These are phyloP conservation scores for Bombus fervidus DNA, from an alignment of 1,140 invertebrate genomes.

Conservation along the genomic window DNA sequence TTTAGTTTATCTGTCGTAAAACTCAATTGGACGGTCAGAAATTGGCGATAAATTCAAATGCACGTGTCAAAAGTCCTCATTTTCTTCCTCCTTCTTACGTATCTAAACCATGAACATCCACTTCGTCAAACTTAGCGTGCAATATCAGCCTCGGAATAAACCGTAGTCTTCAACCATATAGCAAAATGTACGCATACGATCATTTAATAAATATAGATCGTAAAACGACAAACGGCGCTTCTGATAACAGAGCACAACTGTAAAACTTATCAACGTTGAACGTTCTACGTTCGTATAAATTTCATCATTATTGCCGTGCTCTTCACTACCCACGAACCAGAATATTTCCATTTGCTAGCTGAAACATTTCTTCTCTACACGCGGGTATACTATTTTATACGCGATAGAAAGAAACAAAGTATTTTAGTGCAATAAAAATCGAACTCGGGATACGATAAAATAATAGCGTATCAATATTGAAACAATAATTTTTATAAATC, in stretches of 20 bases:
- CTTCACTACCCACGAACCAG: not conserved
- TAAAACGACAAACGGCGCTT: conserved; percentile 1
- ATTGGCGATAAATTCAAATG: not conserved
- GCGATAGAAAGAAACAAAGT: too few species aligned
- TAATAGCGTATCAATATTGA: too few species aligned
- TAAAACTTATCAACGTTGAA: conserved; percentile 24
- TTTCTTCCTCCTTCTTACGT: not conserved
- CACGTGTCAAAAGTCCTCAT: too few species aligned
- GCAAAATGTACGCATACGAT: not conserved
- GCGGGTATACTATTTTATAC: too few species aligned
- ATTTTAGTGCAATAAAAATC: too few species aligned
- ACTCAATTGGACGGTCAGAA: not conserved
- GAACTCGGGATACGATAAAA: too few species aligned
- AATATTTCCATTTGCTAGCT: not conserved
- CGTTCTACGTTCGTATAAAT: conserved; percentile 17
- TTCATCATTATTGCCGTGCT: not conserved
- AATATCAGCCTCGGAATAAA: not conserved
- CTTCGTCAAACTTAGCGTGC: not conserved
- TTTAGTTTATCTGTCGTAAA: not conserved
- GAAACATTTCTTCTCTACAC: too few species aligned
- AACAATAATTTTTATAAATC: too few species aligned
- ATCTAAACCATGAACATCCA: not conserved
- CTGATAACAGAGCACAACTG: conserved; percentile 1
- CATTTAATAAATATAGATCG: conserved; percentile 19
- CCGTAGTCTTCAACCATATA: not conserved